Percentiles rank a stretch among this genome's conserved stretches.
Evolutionary conservation across 1,140 invertebrate species (phyloP).

Genomic region (Gonatopus flavifemur): DNA sequence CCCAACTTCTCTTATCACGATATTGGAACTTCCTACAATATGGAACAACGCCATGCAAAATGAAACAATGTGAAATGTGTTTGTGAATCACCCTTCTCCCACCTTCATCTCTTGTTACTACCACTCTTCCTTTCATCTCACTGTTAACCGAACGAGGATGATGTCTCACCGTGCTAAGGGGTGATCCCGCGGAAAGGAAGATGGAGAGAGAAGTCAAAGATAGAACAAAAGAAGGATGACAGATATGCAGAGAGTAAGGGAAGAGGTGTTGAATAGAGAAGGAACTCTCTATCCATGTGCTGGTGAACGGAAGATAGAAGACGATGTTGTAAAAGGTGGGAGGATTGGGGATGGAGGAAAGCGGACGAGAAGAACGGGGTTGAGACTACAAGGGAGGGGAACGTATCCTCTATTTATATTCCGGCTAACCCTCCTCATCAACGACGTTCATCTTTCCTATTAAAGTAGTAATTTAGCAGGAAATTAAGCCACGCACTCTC

Average conservation of each 20-base stretch:
- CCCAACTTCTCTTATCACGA: no score
- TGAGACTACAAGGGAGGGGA: conserved; percentile 23
- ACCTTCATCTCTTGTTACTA: no score
- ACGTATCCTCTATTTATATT: conserved; percentile 57
- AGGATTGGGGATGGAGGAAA: conserved; percentile 15
- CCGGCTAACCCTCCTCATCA: conserved; percentile 59
- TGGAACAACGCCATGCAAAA: no score
- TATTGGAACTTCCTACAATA: no score
- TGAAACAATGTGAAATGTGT: no score
- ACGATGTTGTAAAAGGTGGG: conserved; percentile 2
- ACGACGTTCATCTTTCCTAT: conserved; percentile 60
- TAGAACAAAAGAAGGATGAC: no score
- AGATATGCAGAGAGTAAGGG: no score
- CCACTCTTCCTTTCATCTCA: conserved; percentile 41
- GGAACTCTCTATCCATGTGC: neutral
- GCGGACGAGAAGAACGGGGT: conserved; percentile 27
- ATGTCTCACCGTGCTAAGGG: conserved; percentile 31
- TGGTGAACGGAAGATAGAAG: neutral
- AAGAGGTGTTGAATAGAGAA: conserved; percentile 17
- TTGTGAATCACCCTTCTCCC: conserved; percentile 38
- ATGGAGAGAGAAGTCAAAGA: conserved; percentile 10
- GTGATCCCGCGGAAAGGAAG: conserved; percentile 19
- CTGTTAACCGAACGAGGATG: conserved; percentile 38
- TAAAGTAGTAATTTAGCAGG: conserved; percentile 63
- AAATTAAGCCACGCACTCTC: conserved; percentile 59